Evolutionary conservation across 2,113 vertebrate genomes (phyloP).

Genomic region (Catharus bicknelli): DNA sequence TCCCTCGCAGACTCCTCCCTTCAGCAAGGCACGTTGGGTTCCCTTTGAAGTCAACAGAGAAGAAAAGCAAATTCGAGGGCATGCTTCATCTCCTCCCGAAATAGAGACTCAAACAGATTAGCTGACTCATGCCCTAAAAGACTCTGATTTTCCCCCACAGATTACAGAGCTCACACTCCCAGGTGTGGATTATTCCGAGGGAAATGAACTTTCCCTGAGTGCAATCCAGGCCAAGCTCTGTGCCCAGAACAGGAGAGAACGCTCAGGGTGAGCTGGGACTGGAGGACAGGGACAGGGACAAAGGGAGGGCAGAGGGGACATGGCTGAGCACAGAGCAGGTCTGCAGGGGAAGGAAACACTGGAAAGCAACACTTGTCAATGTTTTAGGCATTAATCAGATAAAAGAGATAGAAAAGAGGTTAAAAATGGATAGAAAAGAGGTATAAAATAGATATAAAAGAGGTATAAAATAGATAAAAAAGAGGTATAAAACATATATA

Average conservation of each 20-base stretch:
- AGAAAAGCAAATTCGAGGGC: neutral
- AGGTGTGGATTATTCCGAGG: neutral
- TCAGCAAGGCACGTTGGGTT: neutral
- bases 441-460: no score
- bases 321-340: neutral
- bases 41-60: slow-evolving; percentile 5
- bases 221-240: accelerated
- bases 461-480: no score
- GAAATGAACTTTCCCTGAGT: accelerated
- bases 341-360: neutral
- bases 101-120: slow-evolving; percentile 39
- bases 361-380: neutral
- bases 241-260: neutral
- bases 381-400: neutral
- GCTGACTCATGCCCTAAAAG: slow-evolving; percentile 40
- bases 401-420: neutral
- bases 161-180: neutral
- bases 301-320: neutral
- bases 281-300: no score
- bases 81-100: slow-evolving; percentile 43
- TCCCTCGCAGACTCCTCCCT: neutral
- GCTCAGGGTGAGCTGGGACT: neutral
- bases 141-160: neutral
- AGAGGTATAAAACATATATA: no score
- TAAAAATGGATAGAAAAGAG: no score